These are phyloP conservation scores for Hemaris fuciformis DNA, from an alignment of 2,888 invertebrate genomes.

Conservation along the genomic window DNA sequence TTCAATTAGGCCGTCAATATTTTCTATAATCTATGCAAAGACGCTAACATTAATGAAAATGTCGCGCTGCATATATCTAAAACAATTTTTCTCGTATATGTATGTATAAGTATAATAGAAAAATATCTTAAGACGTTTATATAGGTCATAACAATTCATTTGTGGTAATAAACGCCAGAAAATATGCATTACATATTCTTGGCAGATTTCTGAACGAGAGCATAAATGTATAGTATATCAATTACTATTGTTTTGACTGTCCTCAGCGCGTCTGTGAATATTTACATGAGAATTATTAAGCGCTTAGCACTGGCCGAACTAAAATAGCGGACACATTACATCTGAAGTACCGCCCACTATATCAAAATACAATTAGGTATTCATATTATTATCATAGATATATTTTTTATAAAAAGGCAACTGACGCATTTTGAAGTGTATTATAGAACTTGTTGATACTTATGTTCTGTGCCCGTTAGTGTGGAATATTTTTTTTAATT, in stretches of 20 bases:
- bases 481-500: no score
- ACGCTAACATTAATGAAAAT: no score
- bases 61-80: no score
- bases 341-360: neutral
- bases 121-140: neutral
- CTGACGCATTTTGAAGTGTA: no score
- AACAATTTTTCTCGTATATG: no score
- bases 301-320: neutral
- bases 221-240: neutral
- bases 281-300: neutral
- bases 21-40: no score
- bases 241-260: neutral
- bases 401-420: no score
- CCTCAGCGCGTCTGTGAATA: neutral
- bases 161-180: neutral
- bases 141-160: neutral
- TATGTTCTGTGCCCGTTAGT: no score
- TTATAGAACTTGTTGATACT: no score
- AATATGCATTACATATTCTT: neutral
- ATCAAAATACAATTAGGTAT: neutral
- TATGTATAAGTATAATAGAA: neutral
- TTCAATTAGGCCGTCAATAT: no score
- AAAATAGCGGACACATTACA: neutral
- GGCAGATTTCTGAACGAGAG: neutral
- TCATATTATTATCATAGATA: neutral